A percentile compares a stretch with the other conserved stretches of the same genome.
phyloP scores from a whole-genome alignment of 2,888 invertebrate species.

The Diarsia mendica region DNA sequence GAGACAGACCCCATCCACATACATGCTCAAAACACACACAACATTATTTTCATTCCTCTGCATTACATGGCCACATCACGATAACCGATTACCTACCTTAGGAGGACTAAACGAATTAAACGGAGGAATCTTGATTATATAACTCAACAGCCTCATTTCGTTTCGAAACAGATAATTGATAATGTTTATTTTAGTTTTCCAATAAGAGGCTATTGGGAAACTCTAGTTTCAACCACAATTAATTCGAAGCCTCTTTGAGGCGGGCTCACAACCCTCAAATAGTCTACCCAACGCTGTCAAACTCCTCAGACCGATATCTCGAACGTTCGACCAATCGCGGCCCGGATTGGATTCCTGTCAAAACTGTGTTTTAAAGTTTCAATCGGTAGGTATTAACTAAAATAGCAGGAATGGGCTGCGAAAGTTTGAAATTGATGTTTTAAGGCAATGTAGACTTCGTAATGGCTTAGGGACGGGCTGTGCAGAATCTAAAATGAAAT shows the following conservation, averaged over 20 bases:
- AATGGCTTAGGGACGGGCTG: neutral
- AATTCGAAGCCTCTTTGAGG: constrained; percentile 33
- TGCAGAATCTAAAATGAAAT: neutral
- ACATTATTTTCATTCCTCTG: too few species aligned
- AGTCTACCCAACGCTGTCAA: constrained; percentile 19
- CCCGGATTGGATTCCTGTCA: constrained; percentile 43
- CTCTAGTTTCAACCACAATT: constrained; percentile 31
- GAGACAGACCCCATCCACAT: too few species aligned
- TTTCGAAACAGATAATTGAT: constrained; percentile 2
- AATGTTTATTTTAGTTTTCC: constrained; percentile 46
- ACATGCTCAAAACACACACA: too few species aligned
- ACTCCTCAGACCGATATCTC: constrained; percentile 11
- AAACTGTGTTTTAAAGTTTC: constrained; percentile 46
- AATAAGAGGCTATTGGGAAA: neutral
- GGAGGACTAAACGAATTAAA: too few species aligned
- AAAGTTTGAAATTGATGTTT: constrained; percentile 21
- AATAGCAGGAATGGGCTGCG: constrained; percentile 5
- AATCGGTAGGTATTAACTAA: neutral
- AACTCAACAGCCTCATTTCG: neutral
- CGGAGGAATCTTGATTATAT: neutral
- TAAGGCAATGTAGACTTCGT: neutral
- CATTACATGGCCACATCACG: too few species aligned
- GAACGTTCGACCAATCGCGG: constrained; percentile 18
- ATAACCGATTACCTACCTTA: too few species aligned
- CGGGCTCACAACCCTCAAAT: constrained; percentile 3